Percentiles rank a stretch among this genome's conserved stretches.
Conservation (phyloP, 2,113 vertebrate genomes). For the Podarcis raffonei region DNA sequence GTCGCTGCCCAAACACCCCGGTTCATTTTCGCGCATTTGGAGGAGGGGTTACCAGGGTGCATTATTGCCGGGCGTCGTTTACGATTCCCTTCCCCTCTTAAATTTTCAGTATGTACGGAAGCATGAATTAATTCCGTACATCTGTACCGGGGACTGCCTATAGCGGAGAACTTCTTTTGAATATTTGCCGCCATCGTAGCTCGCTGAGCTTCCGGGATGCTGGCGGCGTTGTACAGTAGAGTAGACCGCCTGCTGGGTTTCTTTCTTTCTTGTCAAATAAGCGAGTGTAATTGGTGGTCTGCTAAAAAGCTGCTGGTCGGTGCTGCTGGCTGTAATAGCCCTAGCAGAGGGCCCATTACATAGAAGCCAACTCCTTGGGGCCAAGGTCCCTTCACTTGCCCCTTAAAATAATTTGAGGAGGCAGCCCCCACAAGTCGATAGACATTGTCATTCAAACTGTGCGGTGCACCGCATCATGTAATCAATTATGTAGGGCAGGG, state of each 20-base stretch:
- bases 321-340: not conserved
- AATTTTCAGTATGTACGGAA: not conserved
- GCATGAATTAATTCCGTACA: not conserved
- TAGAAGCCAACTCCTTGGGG: no score
- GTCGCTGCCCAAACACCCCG: no score
- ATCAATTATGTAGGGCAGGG: no score
- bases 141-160: no score
- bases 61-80: no score
- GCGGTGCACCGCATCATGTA: no score
- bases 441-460: no score
- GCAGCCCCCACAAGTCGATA: no score
- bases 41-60: not conserved
- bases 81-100: not conserved
- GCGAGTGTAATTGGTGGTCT: not conserved
- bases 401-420: no score
- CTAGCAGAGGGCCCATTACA: not conserved
- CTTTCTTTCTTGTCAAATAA: not conserved
- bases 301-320: not conserved
- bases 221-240: not conserved
- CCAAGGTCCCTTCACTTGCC: no score
- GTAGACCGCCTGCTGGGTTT: not conserved
- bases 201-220: conserved; percentile 27
- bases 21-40: not conserved
- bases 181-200: not conserved
- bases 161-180: not conserved